Evolutionary conservation across 1,140 invertebrate genomes (phyloP).

Genomic region (Tetramorium alpestre): DNA sequence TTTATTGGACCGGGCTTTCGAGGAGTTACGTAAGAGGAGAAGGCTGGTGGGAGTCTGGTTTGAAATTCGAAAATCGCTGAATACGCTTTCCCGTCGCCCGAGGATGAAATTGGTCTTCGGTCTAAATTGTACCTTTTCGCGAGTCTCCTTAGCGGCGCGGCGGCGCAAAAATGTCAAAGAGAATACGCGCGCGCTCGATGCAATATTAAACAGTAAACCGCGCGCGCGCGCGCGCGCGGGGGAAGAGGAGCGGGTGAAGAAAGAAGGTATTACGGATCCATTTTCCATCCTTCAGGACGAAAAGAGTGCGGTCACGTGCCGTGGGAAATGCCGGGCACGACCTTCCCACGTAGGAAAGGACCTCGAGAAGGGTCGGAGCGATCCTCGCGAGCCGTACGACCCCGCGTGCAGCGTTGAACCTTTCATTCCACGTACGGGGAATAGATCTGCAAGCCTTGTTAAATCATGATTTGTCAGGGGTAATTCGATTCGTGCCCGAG

Average conservation of each 20-base stretch:
- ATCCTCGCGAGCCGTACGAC: constrained; percentile 22
- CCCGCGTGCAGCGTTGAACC: constrained; percentile 13
- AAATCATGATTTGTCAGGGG: constrained; percentile 69
- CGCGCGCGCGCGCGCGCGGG: not conserved
- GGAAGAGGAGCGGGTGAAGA: too few species aligned
- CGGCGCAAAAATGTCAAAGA: constrained; percentile 26
- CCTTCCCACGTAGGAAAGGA: constrained; percentile 63
- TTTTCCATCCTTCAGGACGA: constrained; percentile 64
- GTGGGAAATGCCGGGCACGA: constrained; percentile 75
- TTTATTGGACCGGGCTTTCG: constrained; percentile 52
- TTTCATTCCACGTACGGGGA: constrained; percentile 71
- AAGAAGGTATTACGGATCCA: constrained; percentile 61
- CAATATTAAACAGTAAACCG: constrained; percentile 77
- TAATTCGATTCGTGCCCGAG: constrained; percentile 65
- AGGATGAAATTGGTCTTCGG: constrained; percentile 24
- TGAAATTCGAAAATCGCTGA: constrained; percentile 58
- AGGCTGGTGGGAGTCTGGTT: not conserved
- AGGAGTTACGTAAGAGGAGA: constrained; percentile 26
- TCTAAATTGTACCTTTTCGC: constrained; percentile 39
- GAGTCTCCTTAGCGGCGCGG: constrained; percentile 1
- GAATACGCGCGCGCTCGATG: constrained; percentile 79
- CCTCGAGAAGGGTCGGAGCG: constrained; percentile 63
- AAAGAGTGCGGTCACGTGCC: constrained; percentile 75
- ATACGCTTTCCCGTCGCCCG: constrained; percentile 32
- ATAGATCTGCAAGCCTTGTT: constrained; percentile 74